These are phyloP conservation scores for Andrena chrysosceles DNA, from an alignment of 2,888 invertebrate species.

Conservation along the genomic window DNA sequence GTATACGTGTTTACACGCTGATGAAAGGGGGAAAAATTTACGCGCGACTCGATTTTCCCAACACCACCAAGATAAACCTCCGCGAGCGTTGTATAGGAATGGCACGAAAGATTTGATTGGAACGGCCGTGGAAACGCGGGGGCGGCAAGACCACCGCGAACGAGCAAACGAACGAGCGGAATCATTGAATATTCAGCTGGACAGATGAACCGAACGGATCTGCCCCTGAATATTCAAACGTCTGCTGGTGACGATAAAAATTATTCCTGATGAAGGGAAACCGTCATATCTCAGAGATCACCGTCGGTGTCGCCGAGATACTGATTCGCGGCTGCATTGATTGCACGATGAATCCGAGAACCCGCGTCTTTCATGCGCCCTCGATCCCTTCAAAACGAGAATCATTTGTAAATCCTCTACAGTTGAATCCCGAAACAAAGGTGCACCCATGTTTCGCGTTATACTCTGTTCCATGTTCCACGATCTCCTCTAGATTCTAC, in stretches of 20 bases:
- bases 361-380: conserved; percentile 5
- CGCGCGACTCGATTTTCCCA: conserved; percentile 32
- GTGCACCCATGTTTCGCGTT: not conserved
- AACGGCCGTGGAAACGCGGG: conserved; percentile 43
- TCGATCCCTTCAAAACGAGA: not conserved
- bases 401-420: conserved; percentile 27
- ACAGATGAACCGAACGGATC: conserved; percentile 73
- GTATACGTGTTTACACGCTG: conserved; percentile 4
- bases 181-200: conserved; percentile 77
- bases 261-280: conserved; percentile 60
- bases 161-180: conserved; percentile 67
- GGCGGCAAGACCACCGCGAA: conserved; percentile 48
- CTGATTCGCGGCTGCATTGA: conserved; percentile 53
- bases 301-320: conserved; percentile 41
- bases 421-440: conserved; percentile 7
- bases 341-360: conserved; percentile 61
- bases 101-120: conserved; percentile 60
- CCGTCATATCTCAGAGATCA: conserved; percentile 51
- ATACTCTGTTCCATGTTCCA: not conserved
- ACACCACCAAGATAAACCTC: conserved; percentile 38
- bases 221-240: conserved; percentile 75
- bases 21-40: not conserved
- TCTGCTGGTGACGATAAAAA: conserved; percentile 64
- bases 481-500: not conserved
- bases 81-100: conserved; percentile 31